Evolutionary conservation across 2,797 vertebrate species (phyloP).

Genomic region (Scomberomorus guttatus): DNA sequence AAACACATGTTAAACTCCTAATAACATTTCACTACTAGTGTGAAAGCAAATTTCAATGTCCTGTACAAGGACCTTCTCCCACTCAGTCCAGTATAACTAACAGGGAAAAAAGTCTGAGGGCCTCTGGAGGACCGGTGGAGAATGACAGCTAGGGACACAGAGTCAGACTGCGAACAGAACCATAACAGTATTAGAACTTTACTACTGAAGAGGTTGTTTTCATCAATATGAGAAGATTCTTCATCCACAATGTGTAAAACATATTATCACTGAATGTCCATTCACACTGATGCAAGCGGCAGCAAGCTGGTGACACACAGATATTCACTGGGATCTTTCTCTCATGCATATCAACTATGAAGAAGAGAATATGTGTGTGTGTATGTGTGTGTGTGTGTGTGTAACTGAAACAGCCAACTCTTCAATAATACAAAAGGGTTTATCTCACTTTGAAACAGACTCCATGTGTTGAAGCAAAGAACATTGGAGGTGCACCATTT

Average conservation of each 20-base stretch:
- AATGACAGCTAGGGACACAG: too few relatives aligned
- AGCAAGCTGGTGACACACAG: constrained; percentile 10
- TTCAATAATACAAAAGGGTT: constrained; percentile 46
- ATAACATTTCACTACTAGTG: too few relatives aligned
- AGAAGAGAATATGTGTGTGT: not conserved
- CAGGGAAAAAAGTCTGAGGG: too few relatives aligned
- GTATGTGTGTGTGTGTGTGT: too few relatives aligned
- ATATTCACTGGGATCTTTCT: not conserved
- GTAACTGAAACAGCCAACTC: not conserved
- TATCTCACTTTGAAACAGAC: constrained; percentile 13
- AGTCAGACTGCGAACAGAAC: too few relatives aligned
- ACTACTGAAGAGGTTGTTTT: not conserved
- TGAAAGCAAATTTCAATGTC: too few relatives aligned
- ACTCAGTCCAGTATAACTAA: too few relatives aligned
- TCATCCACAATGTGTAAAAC: not conserved
- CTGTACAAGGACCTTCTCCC: too few relatives aligned
- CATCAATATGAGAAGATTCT: not conserved
- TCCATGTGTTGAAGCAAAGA: constrained; percentile 2
- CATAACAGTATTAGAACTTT: too few relatives aligned
- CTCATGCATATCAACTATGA: constrained; percentile 4
- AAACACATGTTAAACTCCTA: too few relatives aligned
- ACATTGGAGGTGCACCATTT: constrained; percentile 15
- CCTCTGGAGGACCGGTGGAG: too few relatives aligned
- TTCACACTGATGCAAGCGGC: constrained; percentile 25
- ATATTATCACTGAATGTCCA: not conserved